Conservation (phyloP, 2,797 vertebrate species). For the Gadopsis marmoratus region DNA sequence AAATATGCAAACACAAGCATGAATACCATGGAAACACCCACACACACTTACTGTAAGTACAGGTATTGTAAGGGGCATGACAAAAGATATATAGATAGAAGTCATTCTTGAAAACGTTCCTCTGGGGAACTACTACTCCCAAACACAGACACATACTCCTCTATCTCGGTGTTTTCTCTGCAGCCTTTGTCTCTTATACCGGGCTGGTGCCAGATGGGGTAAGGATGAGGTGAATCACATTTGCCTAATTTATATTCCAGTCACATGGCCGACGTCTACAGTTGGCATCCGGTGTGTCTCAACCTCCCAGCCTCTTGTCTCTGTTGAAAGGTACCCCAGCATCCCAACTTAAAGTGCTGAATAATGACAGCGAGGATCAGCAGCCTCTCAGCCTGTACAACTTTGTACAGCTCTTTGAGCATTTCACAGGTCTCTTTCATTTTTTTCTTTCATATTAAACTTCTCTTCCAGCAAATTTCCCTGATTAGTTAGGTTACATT, state of each 20-base stretch:
- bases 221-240: conserved; percentile 65
- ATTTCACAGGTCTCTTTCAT: conserved; percentile 26
- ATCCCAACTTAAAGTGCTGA: conserved; percentile 61
- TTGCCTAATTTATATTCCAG: conserved; percentile 61
- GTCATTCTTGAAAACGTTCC: conserved; percentile 30
- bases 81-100: conserved; percentile 24
- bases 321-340: conserved; percentile 51
- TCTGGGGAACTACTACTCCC: neutral
- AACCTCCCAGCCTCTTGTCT: conserved; percentile 35
- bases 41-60: conserved; percentile 8
- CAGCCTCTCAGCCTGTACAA: conserved; percentile 30
- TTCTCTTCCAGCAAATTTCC: neutral
- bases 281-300: conserved; percentile 52
- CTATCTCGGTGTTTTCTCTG: conserved; percentile 7
- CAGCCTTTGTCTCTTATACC: conserved; percentile 46
- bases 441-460: conserved; percentile 16
- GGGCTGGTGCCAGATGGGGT: conserved; percentile 58
- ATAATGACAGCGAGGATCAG: conserved; percentile 56
- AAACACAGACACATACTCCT: neutral
- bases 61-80: conserved; percentile 38
- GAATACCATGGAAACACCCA: conserved; percentile 41
- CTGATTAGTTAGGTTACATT: conserved; percentile 34
- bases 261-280: conserved; percentile 61
- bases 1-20: conserved; percentile 36
- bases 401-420: conserved; percentile 16